A percentile compares a stretch with the other conserved stretches of the same genome.
Conservation (phyloP, 2,113 vertebrate species). For the Natator depressus region DNA sequence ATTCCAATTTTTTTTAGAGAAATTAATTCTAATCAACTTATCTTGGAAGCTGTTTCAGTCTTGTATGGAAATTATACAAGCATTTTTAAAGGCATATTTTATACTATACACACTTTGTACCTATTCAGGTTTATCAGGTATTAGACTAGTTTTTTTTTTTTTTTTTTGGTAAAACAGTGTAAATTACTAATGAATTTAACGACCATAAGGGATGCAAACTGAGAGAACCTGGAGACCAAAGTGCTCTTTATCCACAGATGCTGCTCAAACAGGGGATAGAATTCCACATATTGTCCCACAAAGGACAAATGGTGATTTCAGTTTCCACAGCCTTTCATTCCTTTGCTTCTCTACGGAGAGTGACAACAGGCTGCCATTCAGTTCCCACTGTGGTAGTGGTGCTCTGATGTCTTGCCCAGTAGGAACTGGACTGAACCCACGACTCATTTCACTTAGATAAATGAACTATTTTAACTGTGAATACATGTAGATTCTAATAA, state of each 20-base stretch:
- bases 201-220: background rate
- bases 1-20: background rate
- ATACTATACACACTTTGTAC: background rate
- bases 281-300: background rate
- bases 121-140: background rate
- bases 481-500: background rate
- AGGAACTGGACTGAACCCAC: background rate
- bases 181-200: background rate
- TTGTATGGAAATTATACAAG: background rate
- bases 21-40: background rate
- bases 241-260: background rate
- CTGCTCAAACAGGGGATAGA: background rate
- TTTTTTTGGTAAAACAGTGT: background rate
- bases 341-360: background rate
- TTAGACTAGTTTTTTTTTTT: background rate
- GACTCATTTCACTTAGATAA: background rate
- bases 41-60: background rate
- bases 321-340: background rate
- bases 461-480: background rate
- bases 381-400: background rate
- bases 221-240: background rate
- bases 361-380: background rate
- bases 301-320: background rate
- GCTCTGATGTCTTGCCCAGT: background rate
- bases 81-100: background rate